Evolutionary conservation across 2,113 vertebrate genomes (phyloP).

Genomic region (Pelvicachromis taeniatus): DNA sequence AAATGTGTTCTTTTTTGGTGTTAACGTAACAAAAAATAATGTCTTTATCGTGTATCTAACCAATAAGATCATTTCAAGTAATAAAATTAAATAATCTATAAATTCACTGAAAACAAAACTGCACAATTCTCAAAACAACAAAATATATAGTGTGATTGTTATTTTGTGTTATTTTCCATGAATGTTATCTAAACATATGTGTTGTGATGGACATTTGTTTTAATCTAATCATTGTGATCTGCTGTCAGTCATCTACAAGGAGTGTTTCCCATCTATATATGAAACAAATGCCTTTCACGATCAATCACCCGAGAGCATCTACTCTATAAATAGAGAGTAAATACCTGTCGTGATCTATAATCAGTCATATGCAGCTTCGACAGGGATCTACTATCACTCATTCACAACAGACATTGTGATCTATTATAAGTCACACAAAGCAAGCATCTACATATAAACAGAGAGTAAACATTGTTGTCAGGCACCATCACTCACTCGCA

Average conservation of each 20-base stretch:
- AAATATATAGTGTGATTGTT: neutral
- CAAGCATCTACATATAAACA: neutral
- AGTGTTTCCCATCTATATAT: accelerated
- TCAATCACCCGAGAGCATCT: neutral
- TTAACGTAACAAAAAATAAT: neutral
- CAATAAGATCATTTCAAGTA: neutral
- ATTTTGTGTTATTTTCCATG: neutral
- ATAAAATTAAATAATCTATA: neutral
- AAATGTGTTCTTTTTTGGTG: neutral
- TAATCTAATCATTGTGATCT: neutral
- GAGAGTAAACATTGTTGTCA: neutral
- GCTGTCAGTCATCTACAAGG: neutral
- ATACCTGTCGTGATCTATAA: neutral
- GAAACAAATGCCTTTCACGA: neutral
- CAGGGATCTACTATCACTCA: neutral
- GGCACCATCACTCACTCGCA: neutral
- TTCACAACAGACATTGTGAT: neutral
- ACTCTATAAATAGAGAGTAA: neutral
- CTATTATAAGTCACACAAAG: neutral
- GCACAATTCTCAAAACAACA: neutral
- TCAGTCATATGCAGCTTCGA: neutral
- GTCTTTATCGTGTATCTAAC: neutral
- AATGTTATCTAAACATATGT: neutral
- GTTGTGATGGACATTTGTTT: neutral
- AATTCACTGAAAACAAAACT: neutral